Evolutionary conservation across 2,113 vertebrate species (phyloP), one percentile per base, ranked within the genome.

Genomic region (Nibea albiflora): DNA sequence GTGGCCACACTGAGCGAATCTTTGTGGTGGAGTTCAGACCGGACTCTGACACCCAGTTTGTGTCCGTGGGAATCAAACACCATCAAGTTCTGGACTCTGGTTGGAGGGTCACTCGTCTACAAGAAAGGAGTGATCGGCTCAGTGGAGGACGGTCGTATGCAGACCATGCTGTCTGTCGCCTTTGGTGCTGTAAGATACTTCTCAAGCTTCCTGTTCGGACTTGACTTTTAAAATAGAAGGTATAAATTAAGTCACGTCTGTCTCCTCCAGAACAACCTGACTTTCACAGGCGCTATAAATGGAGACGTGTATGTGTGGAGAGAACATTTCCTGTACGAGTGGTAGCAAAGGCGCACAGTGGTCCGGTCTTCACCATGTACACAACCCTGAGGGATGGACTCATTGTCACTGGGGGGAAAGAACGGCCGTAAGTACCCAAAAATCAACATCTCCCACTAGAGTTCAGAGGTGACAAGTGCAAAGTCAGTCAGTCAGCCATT

Each of bases 61-160:
- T 99, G 76, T 99, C 98, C 0, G 98, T 98, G 11, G 98, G 98
- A 49, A 96, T 99, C 78, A 99, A 99, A 88, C 98, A 99, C n/a
- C 91, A 98, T 99, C 91, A 99, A 99, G 94, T 99, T 99, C 95
- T 99, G 98, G 98, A 98, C 96, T 0, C 92, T 99, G 90, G 98
- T 97, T 5, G 98, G 98, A 79, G 97, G 97, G 0, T 96, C 98
- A 4, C 95, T 99, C 70, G 92, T 99, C 5, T 98, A 97, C 88
- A 99, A 98, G 94, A 99, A 99, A 73, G 98, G 98, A 26, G 96
- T 97, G 90, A 96, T 98, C 11, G 96, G 97, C 50, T 95, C 96
- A 1, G 94, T 97, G 95, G 97, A 98, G 88, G 97, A 97, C 12
- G 97, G 96, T 20, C 96, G 97, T 83, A 97, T 97, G 96, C 98